These are phyloP conservation scores for Momotus momota DNA, from an alignment of 2,797 vertebrate species.

Conservation along the genomic window DNA sequence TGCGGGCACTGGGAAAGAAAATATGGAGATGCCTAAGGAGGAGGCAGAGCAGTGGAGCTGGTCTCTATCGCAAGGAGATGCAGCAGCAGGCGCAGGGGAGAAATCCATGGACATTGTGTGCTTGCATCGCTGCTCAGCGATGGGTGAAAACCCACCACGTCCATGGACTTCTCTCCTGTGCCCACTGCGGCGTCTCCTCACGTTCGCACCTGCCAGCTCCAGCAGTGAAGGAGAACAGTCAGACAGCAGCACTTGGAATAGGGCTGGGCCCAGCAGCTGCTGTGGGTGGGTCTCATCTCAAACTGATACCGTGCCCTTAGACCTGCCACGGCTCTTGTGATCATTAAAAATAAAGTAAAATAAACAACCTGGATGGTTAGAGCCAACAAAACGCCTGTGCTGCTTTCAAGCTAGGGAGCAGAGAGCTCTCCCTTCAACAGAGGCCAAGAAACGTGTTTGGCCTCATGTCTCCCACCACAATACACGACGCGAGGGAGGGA, in stretches of 20 bases:
- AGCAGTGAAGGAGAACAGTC: neutral
- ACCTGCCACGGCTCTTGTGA: neutral
- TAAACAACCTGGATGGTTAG: neutral
- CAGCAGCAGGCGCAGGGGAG: neutral
- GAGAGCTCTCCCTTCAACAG: neutral
- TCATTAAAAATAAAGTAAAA: neutral
- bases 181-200: neutral
- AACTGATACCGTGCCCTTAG: neutral
- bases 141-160: neutral
- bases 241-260: neutral
- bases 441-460: neutral
- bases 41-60: neutral
- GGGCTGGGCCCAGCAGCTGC: neutral
- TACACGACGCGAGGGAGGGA: fast-evolving
- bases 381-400: neutral
- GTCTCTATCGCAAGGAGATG: neutral
- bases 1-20: neutral
- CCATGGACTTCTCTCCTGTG: neutral
- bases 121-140: neutral
- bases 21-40: neutral
- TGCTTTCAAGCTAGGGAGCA: neutral
- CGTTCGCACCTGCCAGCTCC: neutral
- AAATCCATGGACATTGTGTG: neutral
- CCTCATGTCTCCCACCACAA: neutral
- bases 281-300: neutral